A percentile compares a stretch with the other conserved stretches of the same genome.
Evolutionary conservation across 2,888 invertebrate species (phyloP).

Genomic region (Acrobasis suavella): DNA sequence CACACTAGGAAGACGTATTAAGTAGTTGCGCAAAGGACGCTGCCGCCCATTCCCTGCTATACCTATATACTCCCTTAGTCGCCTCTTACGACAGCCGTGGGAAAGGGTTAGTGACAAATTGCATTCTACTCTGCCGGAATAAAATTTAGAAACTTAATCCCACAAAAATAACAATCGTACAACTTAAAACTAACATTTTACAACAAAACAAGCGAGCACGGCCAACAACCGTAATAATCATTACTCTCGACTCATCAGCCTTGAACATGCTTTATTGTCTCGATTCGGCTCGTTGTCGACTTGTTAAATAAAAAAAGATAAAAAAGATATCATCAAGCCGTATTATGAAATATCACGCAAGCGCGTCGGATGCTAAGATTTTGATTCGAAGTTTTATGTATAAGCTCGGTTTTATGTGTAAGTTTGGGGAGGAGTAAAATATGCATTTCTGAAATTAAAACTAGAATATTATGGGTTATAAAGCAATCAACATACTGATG

Average conservation of each 20-base stretch:
- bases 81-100: too few relatives aligned
- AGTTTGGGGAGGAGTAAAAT: constrained; percentile 34
- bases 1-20: too few relatives aligned
- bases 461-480: constrained; percentile 14
- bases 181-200: constrained; percentile 43
- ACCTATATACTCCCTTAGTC: too few relatives aligned
- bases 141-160: not conserved
- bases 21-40: too few relatives aligned
- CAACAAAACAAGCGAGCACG: constrained; percentile 29
- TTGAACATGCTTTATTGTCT: constrained; percentile 78
- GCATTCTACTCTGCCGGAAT: not conserved
- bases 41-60: too few relatives aligned
- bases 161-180: not conserved
- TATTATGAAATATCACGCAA: constrained; percentile 74
- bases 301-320: constrained; percentile 64
- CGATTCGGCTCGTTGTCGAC: constrained; percentile 76
- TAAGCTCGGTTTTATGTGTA: constrained; percentile 40
- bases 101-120: too few relatives aligned
- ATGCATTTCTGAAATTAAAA: not conserved
- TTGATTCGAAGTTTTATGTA: constrained; percentile 27
- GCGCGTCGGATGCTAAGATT: constrained; percentile 50
- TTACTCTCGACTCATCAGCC: constrained; percentile 74
- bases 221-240: constrained; percentile 76
- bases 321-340: constrained; percentile 71
- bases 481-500: too few relatives aligned